Percentiles rank a stretch among this genome's conserved stretches.
Conservation (phyloP, 2,113 vertebrate genomes). For the Bostrychus sinensis region DNA sequence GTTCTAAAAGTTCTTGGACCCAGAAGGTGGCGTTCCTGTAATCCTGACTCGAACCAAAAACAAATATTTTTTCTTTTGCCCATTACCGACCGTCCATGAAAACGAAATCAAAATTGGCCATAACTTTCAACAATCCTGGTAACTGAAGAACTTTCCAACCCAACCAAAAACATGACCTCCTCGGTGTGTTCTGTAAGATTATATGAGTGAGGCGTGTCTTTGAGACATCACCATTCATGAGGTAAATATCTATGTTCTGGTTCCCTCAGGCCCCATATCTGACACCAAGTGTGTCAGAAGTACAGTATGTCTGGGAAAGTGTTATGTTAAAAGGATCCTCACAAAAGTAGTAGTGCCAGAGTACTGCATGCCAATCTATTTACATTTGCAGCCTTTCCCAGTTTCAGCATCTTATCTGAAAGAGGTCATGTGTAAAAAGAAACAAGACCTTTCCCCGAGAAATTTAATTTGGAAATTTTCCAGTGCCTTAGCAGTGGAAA, state of each 20-base stretch:
- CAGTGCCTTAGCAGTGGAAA: too few species aligned
- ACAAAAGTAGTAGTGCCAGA: neutral
- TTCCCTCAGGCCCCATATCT: slow-evolving; percentile 40
- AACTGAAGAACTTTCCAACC: too few species aligned
- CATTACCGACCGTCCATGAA: too few species aligned
- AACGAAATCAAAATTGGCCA: too few species aligned
- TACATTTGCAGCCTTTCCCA: neutral
- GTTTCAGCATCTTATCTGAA: neutral
- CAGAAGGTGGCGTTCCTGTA: too few species aligned
- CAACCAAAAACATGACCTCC: too few species aligned
- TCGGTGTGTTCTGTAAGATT: slow-evolving; percentile 2
- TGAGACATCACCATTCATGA: slow-evolving; percentile 4
- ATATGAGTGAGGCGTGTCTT: neutral
- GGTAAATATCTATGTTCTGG: slow-evolving; percentile 10
- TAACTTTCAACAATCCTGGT: too few species aligned
- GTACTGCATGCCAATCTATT: neutral
- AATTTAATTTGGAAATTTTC: too few species aligned
- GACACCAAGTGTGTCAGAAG: slow-evolving; percentile 23
- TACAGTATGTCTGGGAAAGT: neutral
- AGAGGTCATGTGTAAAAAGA: neutral
- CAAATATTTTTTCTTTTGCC: too few species aligned
- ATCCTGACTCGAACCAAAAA: too few species aligned
- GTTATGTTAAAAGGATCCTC: neutral
- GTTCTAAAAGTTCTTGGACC: too few species aligned
- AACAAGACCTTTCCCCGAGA: too few species aligned